phyloP scores from a whole-genome alignment of 2,888 invertebrate genomes.

The Nysson spinosus region DNA sequence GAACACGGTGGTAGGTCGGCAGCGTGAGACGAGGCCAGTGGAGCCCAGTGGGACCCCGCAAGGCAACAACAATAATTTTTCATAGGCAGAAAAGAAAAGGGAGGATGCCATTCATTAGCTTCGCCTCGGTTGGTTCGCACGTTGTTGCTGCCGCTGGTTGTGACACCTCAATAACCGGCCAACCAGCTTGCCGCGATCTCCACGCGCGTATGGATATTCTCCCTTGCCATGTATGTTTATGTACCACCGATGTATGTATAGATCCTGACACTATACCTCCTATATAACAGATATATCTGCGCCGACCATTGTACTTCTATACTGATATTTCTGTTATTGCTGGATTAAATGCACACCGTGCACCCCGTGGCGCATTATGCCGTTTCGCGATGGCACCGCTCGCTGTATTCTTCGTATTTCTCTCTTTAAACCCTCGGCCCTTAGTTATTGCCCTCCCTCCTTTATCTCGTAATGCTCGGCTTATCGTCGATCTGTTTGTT shows the following conservation, averaged over 20 bases:
- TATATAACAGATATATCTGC: constrained; percentile 63
- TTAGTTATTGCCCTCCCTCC: background rate
- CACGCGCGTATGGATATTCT: constrained; percentile 35
- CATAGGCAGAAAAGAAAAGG: constrained; percentile 72
- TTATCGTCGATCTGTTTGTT: too few species aligned
- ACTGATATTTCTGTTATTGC: constrained; percentile 72
- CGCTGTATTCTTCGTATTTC: constrained; percentile 4
- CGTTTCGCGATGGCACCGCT: constrained; percentile 32
- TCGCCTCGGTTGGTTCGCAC: constrained; percentile 76
- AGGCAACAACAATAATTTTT: constrained; percentile 75
- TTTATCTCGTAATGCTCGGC: background rate
- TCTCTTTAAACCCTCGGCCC: background rate
- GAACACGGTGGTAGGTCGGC: constrained; percentile 63
- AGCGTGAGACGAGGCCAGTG: constrained; percentile 54
- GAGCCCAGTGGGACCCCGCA: constrained; percentile 42
- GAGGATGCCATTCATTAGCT: constrained; percentile 76
- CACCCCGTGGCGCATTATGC: constrained; percentile 63
- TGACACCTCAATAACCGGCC: constrained; percentile 75
- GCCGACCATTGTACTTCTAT: constrained; percentile 62
- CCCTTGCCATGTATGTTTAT: constrained; percentile 17
- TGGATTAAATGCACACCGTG: constrained; percentile 65
- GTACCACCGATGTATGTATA: constrained; percentile 34
- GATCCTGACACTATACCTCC: constrained; percentile 41
- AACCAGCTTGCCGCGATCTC: constrained; percentile 26
- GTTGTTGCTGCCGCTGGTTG: constrained; percentile 74